A percentile compares a stretch with the other conserved stretches of the same genome.
Evolutionary conservation across 2,888 invertebrate genomes (phyloP).

Genomic region (Volucella inflata): DNA sequence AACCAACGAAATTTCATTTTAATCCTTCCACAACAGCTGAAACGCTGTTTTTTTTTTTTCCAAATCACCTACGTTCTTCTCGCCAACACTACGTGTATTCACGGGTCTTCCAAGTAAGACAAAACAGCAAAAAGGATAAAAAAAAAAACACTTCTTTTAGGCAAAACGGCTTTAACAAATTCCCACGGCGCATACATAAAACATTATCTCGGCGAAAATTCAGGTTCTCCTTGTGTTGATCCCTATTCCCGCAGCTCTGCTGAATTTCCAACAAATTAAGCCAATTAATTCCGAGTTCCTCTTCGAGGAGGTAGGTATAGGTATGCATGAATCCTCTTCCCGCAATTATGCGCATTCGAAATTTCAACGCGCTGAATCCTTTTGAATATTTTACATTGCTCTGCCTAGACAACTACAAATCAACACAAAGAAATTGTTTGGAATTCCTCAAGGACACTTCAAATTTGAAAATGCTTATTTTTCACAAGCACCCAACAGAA

Average conservation of each 20-base stretch:
- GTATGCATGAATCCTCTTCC: not conserved
- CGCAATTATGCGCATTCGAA: slow-evolving; percentile 65
- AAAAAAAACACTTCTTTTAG: too few relatives aligned
- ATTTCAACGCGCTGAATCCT: slow-evolving; percentile 37
- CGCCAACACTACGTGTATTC: too few relatives aligned
- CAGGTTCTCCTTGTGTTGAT: not conserved
- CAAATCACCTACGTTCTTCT: too few relatives aligned
- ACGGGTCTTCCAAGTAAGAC: too few relatives aligned
- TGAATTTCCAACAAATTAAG: slow-evolving; percentile 61
- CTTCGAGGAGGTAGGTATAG: not conserved
- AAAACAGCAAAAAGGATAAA: too few relatives aligned
- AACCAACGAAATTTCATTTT: too few relatives aligned
- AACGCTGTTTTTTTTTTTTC: too few relatives aligned
- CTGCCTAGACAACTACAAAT: not conserved
- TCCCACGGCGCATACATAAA: slow-evolving; percentile 22
- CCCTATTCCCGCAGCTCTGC: not conserved
- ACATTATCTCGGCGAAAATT: slow-evolving; percentile 19
- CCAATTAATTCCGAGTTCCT: slow-evolving; percentile 60
- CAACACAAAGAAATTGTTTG: slow-evolving; percentile 32
- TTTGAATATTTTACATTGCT: not conserved
- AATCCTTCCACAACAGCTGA: too few relatives aligned
- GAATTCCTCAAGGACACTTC: slow-evolving; percentile 49
- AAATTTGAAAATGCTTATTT: slow-evolving; percentile 54
- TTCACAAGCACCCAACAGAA: not conserved
- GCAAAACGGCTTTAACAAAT: too few relatives aligned